A percentile compares a stretch with the other conserved stretches of the same genome.
phyloP scores from a whole-genome alignment of 2,797 vertebrate species.

The Rallus crepitans region DNA sequence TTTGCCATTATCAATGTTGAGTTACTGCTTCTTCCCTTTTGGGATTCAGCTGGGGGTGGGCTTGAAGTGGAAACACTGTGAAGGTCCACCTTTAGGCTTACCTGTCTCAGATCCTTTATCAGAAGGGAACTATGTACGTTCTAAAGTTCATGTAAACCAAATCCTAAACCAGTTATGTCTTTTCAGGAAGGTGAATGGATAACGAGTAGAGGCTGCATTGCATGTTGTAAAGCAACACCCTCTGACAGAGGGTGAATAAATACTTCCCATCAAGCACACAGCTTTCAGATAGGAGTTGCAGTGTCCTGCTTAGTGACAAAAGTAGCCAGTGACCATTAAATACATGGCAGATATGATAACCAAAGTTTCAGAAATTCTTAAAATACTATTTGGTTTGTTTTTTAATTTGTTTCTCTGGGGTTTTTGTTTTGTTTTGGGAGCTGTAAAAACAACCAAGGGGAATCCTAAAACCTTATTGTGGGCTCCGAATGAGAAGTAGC shows the following conservation, averaged over 20 bases:
- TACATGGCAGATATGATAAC: neutral
- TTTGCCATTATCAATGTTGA: neutral
- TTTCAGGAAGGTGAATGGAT: neutral
- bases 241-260: neutral
- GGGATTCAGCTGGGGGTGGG: neutral
- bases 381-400: neutral
- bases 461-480: neutral
- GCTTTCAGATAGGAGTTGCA: neutral
- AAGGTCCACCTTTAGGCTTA: neutral
- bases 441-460: neutral
- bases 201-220: neutral
- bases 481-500: neutral
- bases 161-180: neutral
- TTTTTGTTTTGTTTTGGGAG: neutral
- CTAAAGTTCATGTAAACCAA: neutral
- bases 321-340: neutral
- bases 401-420: neutral
- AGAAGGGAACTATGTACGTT: neutral
- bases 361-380: neutral
- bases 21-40: neutral
- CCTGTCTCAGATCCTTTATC: rapidly evolving
- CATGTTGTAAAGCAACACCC: neutral
- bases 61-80: neutral
- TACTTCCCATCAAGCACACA: neutral
- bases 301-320: neutral